These are phyloP conservation scores for Eumacrocentrus americanus DNA, from an alignment of 2,888 invertebrate genomes.

Conservation along the genomic window DNA sequence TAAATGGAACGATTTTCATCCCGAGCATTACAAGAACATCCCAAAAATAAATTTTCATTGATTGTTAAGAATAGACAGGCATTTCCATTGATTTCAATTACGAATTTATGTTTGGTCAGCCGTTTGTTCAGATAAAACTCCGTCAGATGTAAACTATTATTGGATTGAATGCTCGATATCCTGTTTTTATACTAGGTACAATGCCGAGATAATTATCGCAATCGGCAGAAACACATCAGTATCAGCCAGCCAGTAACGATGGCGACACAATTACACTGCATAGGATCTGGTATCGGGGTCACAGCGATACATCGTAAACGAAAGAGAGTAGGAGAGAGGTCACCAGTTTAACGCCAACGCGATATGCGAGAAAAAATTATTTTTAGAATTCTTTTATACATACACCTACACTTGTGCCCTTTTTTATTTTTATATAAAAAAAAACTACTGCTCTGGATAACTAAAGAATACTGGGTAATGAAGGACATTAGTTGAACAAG, in stretches of 20 bases:
- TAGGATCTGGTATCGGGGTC: conserved; percentile 47
- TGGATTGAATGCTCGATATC: not conserved
- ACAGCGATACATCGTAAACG: conserved; percentile 45
- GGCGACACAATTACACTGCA: conserved; percentile 13
- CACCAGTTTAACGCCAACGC: conserved; percentile 47
- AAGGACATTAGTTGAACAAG: too few species aligned
- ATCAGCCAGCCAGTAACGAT: not conserved
- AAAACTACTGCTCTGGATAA: not conserved
- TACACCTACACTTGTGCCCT: conserved; percentile 15
- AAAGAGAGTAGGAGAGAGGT: conserved; percentile 35
- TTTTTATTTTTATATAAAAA: conserved; percentile 1
- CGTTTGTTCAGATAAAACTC: not conserved
- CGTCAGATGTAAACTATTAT: not conserved
- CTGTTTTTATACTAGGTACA: not conserved
- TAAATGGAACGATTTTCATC: too few species aligned
- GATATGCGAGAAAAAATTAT: conserved; percentile 40
- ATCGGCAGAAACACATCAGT: not conserved
- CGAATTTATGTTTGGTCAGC: not conserved
- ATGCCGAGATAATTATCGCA: not conserved
- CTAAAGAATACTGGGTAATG: too few species aligned
- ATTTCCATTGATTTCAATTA: not conserved
- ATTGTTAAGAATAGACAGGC: not conserved
- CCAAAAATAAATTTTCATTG: not conserved
- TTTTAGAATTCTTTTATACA: conserved; percentile 40
- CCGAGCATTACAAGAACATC: not conserved